Conservation (phyloP, 2,797 vertebrate species). For the Mastacembelus armatus region DNA sequence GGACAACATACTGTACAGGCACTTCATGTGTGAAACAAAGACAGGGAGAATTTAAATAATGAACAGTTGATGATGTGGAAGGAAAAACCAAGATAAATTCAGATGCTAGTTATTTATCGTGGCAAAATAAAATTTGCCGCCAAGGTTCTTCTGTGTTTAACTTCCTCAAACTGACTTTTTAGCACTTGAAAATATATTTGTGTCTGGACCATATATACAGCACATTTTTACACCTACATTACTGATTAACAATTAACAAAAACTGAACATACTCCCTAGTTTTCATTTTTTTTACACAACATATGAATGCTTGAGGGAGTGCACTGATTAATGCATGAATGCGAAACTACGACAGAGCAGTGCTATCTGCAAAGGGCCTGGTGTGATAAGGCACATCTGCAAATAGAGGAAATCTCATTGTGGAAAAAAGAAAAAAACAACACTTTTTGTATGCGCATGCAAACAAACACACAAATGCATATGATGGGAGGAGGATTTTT, state of each 20-base stretch:
- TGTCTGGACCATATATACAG: not conserved
- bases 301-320: not conserved
- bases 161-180: not conserved
- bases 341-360: constrained; percentile 10
- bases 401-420: constrained; percentile 48
- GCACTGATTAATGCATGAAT: constrained; percentile 4
- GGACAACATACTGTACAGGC: not conserved
- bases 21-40: not conserved
- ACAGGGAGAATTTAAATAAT: too few species aligned
- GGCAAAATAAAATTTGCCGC: too few species aligned
- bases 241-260: too few species aligned
- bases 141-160: not conserved
- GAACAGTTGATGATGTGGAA: not conserved
- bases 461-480: constrained; percentile 18
- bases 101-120: too few species aligned
- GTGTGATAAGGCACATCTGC: constrained; percentile 10
- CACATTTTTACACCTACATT: not conserved
- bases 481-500: constrained; percentile 45
- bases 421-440: too few species aligned
- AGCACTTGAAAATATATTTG: too few species aligned
- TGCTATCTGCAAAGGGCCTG: constrained; percentile 24
- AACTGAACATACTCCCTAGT: too few species aligned
- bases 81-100: not conserved
- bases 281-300: too few species aligned
- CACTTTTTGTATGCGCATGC: too few species aligned